Evolutionary conservation across 2,113 vertebrate genomes (phyloP).

Genomic region (Egretta garzetta): DNA sequence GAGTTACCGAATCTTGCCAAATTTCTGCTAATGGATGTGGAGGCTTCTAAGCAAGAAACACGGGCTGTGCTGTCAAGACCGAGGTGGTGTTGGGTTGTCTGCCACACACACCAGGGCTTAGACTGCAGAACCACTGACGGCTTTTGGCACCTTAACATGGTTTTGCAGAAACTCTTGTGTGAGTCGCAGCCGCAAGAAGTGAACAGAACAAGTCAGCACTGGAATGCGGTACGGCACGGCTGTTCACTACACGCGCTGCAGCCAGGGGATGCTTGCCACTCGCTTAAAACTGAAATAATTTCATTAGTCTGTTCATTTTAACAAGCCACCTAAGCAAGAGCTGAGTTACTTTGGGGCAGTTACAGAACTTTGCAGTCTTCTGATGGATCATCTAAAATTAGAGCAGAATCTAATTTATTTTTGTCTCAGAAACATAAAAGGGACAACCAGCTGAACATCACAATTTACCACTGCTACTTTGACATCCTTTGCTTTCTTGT

Average conservation of each 20-base stretch:
- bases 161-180: background rate
- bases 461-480: background rate
- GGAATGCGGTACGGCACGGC: background rate
- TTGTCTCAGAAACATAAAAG: background rate
- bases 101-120: background rate
- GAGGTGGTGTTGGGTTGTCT: background rate
- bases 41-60: background rate
- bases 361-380: background rate
- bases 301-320: background rate
- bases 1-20: background rate
- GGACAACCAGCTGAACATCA: background rate
- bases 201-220: background rate
- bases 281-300: background rate
- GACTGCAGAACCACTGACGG: constrained; percentile 1
- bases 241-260: background rate
- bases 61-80: background rate
- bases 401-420: background rate
- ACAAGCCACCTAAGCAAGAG: background rate
- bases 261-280: background rate
- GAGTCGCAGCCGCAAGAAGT: background rate
- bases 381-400: background rate
- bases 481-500: background rate
- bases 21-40: background rate
- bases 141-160: background rate
- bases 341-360: background rate